These are phyloP conservation scores for Scophthalmus maximus DNA, from an alignment of 2,113 vertebrate species.

Conservation along the genomic window DNA sequence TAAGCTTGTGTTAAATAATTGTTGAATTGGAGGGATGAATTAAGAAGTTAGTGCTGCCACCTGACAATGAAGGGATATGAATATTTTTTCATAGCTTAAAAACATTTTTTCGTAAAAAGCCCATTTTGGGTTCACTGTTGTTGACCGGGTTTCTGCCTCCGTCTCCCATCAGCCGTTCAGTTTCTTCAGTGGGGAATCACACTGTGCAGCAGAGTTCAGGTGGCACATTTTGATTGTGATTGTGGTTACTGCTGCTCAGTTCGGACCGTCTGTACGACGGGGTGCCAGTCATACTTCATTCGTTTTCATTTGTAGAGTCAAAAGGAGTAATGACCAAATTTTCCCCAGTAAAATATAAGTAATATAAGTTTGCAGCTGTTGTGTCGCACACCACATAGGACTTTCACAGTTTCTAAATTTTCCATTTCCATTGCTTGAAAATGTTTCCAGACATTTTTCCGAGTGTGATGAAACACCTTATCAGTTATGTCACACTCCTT, in stretches of 20 bases:
- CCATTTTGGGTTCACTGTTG: background rate
- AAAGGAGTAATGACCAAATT: background rate
- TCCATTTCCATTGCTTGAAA: constrained; percentile 13
- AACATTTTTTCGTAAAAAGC: background rate
- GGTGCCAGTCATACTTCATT: constrained; percentile 9
- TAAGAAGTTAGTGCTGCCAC: too few relatives aligned
- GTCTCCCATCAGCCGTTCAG: background rate
- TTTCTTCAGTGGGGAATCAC: constrained; percentile 58
- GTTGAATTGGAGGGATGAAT: background rate
- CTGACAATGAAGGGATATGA: too few relatives aligned
- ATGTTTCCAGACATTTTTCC: constrained; percentile 14
- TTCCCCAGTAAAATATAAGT: background rate
- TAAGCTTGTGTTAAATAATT: background rate
- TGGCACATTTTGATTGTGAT: constrained; percentile 49
- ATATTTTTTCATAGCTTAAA: background rate
- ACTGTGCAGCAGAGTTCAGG: constrained; percentile 50
- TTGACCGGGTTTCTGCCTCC: background rate
- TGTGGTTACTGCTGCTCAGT: constrained; percentile 44
- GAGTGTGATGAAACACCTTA: constrained; percentile 18
- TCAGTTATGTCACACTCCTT: constrained; percentile 18
- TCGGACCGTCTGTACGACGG: constrained; percentile 6
- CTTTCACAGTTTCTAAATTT: background rate
- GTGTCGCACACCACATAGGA: background rate
- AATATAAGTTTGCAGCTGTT: background rate
- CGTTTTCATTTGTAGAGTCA: constrained; percentile 8